Evolutionary conservation across 2,113 vertebrate genomes (phyloP).

Genomic region (Falco punctatus): DNA sequence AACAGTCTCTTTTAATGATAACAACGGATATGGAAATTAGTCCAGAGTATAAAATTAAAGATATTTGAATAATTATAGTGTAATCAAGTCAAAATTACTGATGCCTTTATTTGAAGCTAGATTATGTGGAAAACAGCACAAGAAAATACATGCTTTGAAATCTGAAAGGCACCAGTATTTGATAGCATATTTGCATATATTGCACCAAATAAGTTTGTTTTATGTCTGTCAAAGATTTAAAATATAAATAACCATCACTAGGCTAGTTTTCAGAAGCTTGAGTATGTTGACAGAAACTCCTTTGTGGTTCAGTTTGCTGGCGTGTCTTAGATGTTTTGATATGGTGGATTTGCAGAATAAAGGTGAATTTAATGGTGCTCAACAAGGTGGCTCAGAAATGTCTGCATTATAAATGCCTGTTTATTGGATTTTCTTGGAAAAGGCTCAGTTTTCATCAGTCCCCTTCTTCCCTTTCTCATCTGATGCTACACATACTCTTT

Average conservation of each 20-base stretch:
- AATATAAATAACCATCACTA: neutral
- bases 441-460: neutral
- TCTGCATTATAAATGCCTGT: neutral
- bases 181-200: conserved; percentile 33
- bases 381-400: neutral
- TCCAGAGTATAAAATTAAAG: conserved; percentile 72
- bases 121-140: conserved; percentile 69
- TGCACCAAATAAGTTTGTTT: conserved; percentile 5
- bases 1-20: conserved; percentile 72
- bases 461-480: neutral
- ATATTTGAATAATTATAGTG: conserved; percentile 81
- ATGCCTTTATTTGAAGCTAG: conserved; percentile 73
- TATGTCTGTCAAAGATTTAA: neutral
- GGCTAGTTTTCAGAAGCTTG: neutral
- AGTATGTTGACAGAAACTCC: neutral
- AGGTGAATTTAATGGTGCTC: neutral
- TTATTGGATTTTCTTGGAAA: neutral
- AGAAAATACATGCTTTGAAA: conserved; percentile 70
- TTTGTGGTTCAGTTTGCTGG: neutral
- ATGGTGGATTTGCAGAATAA: neutral
- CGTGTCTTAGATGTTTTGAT: neutral
- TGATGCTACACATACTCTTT: neutral
- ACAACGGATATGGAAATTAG: conserved; percentile 74
- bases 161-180: conserved; percentile 58
- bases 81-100: conserved; percentile 79